Percentiles rank a stretch among this genome's conserved stretches.
Conservation (phyloP, 2,888 invertebrate genomes). For the Lymantria dispar region DNA sequence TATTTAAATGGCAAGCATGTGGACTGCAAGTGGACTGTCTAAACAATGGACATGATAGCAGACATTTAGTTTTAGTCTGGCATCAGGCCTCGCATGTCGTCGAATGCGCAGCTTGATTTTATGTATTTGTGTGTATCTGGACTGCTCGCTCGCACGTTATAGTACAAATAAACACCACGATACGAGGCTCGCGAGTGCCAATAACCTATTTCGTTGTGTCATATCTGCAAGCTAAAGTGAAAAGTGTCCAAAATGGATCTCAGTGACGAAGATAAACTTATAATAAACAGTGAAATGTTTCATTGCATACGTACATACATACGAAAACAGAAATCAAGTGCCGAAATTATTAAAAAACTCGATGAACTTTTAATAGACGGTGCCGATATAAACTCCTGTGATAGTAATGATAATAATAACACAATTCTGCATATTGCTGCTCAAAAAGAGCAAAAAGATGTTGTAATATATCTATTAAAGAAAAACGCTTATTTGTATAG, state of each 20-base stretch:
- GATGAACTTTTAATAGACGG: constrained; percentile 18
- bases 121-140: neutral
- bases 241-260: constrained; percentile 14
- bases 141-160: neutral
- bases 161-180: neutral
- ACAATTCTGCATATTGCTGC: constrained; percentile 29
- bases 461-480: constrained; percentile 21
- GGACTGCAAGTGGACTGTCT: no score
- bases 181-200: neutral
- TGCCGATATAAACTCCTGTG: constrained; percentile 27
- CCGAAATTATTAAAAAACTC: constrained; percentile 23
- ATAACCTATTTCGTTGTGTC: neutral
- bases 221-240: neutral
- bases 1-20: no score
- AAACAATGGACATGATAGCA: no score
- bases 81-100: neutral
- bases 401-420: constrained; percentile 24
- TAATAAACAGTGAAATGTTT: constrained; percentile 25
- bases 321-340: constrained; percentile 17
- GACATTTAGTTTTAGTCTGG: neutral
- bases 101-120: neutral
- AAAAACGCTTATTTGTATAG: constrained; percentile 13
- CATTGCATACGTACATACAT: constrained; percentile 10
- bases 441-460: constrained; percentile 20
- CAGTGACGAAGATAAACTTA: constrained; percentile 14